These are phyloP conservation scores for Phenganax subtilis DNA, from an alignment of 92 coral and sea anemone species.

Conservation along the genomic window DNA sequence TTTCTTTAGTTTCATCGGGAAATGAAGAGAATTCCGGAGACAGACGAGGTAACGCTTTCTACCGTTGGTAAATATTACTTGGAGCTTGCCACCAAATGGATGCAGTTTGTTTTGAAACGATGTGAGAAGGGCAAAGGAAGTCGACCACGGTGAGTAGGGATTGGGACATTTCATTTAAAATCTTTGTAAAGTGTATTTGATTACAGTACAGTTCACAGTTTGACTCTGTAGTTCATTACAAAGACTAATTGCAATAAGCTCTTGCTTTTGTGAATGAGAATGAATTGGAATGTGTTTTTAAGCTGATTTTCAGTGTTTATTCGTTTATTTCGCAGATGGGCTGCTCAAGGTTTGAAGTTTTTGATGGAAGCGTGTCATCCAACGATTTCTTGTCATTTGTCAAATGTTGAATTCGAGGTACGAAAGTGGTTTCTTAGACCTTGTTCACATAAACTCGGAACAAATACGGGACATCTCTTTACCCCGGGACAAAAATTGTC, in stretches of 20 bases:
- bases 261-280: background rate
- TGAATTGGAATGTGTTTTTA: background rate
- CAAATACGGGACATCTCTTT: too few species aligned
- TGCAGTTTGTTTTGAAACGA: constrained; percentile 78
- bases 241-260: background rate
- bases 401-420: constrained; percentile 78
- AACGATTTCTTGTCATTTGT: constrained; percentile 51
- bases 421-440: background rate
- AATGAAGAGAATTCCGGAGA: constrained; percentile 61
- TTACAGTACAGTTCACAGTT: background rate
- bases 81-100: constrained; percentile 79
- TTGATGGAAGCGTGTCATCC: constrained; percentile 83
- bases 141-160: constrained; percentile 67
- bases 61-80: constrained; percentile 59
- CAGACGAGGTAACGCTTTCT: constrained; percentile 53
- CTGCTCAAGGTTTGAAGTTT: constrained; percentile 85
- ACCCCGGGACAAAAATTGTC: too few species aligned
- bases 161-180: too few species aligned
- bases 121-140: constrained; percentile 82
- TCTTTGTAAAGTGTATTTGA: too few species aligned
- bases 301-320: too few species aligned
- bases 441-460: too few species aligned
- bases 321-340: constrained; percentile 61
- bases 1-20: constrained; percentile 74
- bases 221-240: background rate